Percentiles rank a stretch among this genome's conserved stretches.
Evolutionary conservation across 2,888 invertebrate genomes (phyloP).

Genomic region (Drosophila longiperda): DNA sequence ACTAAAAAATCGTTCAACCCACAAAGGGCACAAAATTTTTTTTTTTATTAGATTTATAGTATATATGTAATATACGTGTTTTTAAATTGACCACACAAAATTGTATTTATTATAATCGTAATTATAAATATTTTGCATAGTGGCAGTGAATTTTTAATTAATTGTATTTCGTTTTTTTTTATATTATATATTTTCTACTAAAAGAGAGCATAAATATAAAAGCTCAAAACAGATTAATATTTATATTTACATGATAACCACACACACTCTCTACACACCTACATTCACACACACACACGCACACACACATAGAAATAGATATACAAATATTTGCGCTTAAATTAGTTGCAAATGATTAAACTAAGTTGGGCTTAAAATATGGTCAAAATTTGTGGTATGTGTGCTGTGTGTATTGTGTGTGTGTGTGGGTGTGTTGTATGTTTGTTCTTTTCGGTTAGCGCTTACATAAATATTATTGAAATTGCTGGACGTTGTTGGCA

Average conservation of each 20-base stretch:
- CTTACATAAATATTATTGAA: constrained; percentile 79
- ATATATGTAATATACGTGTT: constrained; percentile 30
- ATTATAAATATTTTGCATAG: constrained; percentile 33
- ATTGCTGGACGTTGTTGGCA: constrained; percentile 80
- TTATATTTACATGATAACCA: constrained; percentile 55
- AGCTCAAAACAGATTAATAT: constrained; percentile 48
- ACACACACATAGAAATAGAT: constrained; percentile 6
- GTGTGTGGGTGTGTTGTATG: constrained; percentile 23
- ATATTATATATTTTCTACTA: constrained; percentile 22
- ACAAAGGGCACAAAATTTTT: constrained; percentile 42
- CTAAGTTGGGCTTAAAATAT: constrained; percentile 69
- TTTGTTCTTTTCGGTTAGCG: constrained; percentile 46
- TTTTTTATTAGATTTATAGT: constrained; percentile 39
- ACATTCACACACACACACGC: constrained; percentile 1
- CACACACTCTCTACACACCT: constrained; percentile 9
- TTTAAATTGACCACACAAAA: constrained; percentile 51
- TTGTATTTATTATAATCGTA: constrained; percentile 18
- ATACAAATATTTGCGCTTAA: constrained; percentile 50
- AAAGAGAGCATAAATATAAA: constrained; percentile 27
- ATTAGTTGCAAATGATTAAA: constrained; percentile 69
- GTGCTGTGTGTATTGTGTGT: constrained; percentile 4
- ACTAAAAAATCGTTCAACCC: constrained; percentile 53
- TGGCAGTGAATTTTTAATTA: constrained; percentile 48
- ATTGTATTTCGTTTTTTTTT: constrained; percentile 19
- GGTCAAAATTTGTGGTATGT: constrained; percentile 33